Base-by-base conservation (phyloP, 1,140 invertebrate species). In the Lutraria rhynchaena region DNA sequence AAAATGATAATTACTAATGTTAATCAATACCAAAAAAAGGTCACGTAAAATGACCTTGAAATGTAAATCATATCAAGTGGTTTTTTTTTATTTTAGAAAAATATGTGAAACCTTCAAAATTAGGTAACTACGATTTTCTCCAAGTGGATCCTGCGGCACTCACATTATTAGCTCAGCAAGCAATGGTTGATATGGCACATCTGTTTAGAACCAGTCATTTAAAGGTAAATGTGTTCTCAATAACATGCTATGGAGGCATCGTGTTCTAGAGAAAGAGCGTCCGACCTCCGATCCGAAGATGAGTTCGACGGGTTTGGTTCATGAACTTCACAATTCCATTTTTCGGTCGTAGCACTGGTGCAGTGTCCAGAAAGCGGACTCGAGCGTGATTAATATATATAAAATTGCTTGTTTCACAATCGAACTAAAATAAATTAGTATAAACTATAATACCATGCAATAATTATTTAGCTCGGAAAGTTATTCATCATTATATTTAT, bases 121-220 rank as follows among this genome's bases (percentile, higher is more conserved):
- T 73, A 24, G 69, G 69, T 9, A 22, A 73, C 49, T 29, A 55
- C 24, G 19, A 31, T 4, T 73, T 90, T 31, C 65, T 90, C 11
- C 74, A 84, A 60, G 83, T 90, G 13, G 78, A 85, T 22, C 82
- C 87, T 3, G 58, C 87, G 57, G 89, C 85, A 41, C 75, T 90
- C 17, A 89, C 87, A 44, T 35, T 85, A 24, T 69, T 90, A n/a
- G 19, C 89, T 15, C 81, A 88, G 74, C 63, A 86, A 69, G 89
- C 89, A 11, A 87, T 89, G 33, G 74, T 87, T 53, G 89, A 90
- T 71, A 82, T 90, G 53, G 83, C 88, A 13, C 89, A 90, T 65
- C 65, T 90, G 31, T 77, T 90, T 27, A 81, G 89, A 70, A 83
- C 87, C n/a, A 81, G 83, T 41, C 89, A 90, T 78, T 61, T 90